phyloP scores from a whole-genome alignment of 2,888 invertebrate genomes.

The Pollenia labialis region DNA sequence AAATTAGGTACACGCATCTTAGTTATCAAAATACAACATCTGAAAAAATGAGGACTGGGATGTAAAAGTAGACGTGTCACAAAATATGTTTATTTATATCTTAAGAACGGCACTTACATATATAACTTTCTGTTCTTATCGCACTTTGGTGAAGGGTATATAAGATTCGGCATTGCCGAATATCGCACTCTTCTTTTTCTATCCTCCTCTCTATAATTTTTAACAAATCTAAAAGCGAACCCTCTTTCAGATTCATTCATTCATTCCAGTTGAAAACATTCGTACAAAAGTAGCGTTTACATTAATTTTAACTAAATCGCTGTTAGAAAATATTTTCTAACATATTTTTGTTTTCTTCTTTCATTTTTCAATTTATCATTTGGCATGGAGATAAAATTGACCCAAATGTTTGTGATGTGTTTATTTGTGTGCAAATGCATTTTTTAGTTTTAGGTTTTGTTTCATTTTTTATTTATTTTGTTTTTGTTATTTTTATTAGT shows the following conservation, averaged over 20 bases:
- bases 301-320: constrained; percentile 25
- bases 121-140: no score
- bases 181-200: no score
- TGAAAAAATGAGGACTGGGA: no score
- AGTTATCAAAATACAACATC: no score
- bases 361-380: constrained; percentile 51
- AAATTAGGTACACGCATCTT: no score
- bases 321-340: constrained; percentile 1
- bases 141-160: no score
- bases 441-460: neutral
- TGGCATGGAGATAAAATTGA: constrained; percentile 38
- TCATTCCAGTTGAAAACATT: neutral
- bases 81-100: no score
- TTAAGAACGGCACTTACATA: no score
- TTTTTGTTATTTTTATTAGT: neutral
- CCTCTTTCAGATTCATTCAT: neutral
- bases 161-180: no score
- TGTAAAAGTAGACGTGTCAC: no score
- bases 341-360: neutral
- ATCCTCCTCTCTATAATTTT: no score
- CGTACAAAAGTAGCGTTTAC: neutral
- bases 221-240: no score
- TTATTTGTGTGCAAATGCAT: constrained; percentile 47
- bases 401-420: constrained; percentile 61
- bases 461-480: neutral